Conservation (phyloP, 2,888 invertebrate genomes). For the Sisyra nigra region DNA sequence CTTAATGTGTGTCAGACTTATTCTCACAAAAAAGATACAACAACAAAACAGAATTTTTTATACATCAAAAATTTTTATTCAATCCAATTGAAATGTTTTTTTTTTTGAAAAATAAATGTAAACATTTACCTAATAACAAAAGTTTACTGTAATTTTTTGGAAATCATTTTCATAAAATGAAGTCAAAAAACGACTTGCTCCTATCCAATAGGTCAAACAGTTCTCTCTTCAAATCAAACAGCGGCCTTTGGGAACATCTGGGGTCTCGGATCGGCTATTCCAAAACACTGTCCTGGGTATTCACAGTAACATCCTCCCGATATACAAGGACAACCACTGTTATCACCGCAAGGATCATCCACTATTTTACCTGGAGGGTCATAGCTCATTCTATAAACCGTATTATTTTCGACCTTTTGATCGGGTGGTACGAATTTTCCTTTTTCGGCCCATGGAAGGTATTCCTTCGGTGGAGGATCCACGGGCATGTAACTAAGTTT, state of each 20-base stretch:
- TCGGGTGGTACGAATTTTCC: constrained; percentile 37
- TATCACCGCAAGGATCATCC: not conserved
- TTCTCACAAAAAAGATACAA: too few species aligned
- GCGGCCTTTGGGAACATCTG: not conserved
- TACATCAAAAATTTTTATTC: too few species aligned
- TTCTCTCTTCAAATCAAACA: not conserved
- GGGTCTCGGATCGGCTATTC: not conserved
- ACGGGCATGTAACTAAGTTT: constrained; percentile 32
- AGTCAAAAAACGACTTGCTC: not conserved
- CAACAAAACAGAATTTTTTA: too few species aligned
- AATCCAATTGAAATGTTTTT: too few species aligned
- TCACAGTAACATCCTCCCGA: not conserved
- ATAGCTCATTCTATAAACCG: constrained; percentile 49
- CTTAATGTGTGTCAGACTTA: too few species aligned
- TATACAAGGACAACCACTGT: not conserved
- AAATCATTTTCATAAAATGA: not conserved
- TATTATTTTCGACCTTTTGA: constrained; percentile 38
- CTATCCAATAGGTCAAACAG: not conserved
- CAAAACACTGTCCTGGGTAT: constrained; percentile 3
- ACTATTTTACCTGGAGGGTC: not conserved
- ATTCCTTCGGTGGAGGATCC: constrained; percentile 23
- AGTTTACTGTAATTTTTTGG: not conserved
- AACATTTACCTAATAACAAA: too few species aligned
- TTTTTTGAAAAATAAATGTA: too few species aligned
- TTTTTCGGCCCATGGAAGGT: constrained; percentile 28